These are phyloP conservation scores for Camptogramma bilineatum DNA, from an alignment of 2,888 invertebrate species.

Conservation along the genomic window DNA sequence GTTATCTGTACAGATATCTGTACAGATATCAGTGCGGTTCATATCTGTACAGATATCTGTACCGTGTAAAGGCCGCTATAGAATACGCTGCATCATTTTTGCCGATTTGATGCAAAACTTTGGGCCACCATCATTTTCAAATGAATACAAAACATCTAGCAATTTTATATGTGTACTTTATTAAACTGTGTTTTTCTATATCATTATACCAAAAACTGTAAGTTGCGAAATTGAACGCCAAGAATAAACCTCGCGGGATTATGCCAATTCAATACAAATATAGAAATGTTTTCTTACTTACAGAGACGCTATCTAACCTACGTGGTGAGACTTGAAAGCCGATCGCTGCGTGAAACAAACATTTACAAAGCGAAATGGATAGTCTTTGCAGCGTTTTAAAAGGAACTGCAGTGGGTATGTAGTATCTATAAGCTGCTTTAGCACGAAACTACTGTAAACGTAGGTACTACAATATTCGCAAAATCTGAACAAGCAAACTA, in stretches of 20 bases:
- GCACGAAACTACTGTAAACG: not conserved
- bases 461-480: not conserved
- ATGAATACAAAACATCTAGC: not conserved
- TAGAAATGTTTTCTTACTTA: conserved; percentile 26
- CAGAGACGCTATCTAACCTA: conserved; percentile 24
- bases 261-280: conserved; percentile 23
- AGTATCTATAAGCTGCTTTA: not conserved
- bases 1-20: too few species aligned
- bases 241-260: conserved; percentile 20
- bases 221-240: not conserved
- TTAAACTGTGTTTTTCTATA: not conserved
- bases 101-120: too few species aligned
- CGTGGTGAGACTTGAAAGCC: conserved; percentile 28
- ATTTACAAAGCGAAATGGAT: conserved; percentile 29
- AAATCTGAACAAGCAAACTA: too few species aligned
- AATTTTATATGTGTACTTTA: not conserved
- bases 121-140: not conserved
- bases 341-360: conserved; percentile 31
- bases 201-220: conserved; percentile 1
- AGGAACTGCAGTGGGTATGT: conserved; percentile 1
- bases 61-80: too few species aligned
- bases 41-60: too few species aligned
- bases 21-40: too few species aligned
- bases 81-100: too few species aligned
- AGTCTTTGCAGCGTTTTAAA: conserved; percentile 22